Base-by-base conservation (phyloP, 1,140 invertebrate species). In the Bombus turneri region DNA sequence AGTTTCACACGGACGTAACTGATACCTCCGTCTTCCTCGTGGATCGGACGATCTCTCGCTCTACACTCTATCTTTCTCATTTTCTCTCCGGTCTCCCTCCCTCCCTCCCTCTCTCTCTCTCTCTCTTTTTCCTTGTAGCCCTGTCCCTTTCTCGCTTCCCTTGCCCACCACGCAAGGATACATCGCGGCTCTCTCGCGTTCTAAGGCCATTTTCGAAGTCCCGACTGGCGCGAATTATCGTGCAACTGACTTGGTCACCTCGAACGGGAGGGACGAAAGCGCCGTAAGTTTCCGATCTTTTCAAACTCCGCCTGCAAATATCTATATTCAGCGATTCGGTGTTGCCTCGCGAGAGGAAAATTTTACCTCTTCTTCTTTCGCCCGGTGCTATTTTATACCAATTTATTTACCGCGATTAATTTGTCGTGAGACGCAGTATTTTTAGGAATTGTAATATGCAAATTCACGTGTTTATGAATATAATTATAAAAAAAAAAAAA, bases 1-100 rank as follows among this genome's bases (percentile, higher is more conserved):
- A 93, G 93, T 94, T 94, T 94, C 90, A 92, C 92, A 91, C 89
- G 93, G 91, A 93, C 91, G 87, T 85, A 90, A 91, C 91, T 79
- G 90, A 92, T 92, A 92, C 91, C 86, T 90, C 91, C 87, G 75
- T 87, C 85, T 88, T 86, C 85, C 87, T 84, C 84, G 81, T 64
- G 76, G 74, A 83, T 91, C 89, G 85, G 81, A 69, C 83, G 72
- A 87, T 91, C 88, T 91, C 88, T 81, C 83, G 85, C 85, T 90
- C 81, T 86, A 81, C 88, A 78, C 76, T 88, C 86, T 90, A 86
- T 87, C 75, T 87, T 85, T 91, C 90, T 86, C 75, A 76, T 87
- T 90, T 87, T 86, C 83, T 88, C 53, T 41, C 28, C 64, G 13
- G 41, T 43, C 25, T 87, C 64, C 64, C 79, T 85, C 85, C 87